phyloP scores from a whole-genome alignment of 2,797 vertebrate species.

The Discoglossus pictus region DNA sequence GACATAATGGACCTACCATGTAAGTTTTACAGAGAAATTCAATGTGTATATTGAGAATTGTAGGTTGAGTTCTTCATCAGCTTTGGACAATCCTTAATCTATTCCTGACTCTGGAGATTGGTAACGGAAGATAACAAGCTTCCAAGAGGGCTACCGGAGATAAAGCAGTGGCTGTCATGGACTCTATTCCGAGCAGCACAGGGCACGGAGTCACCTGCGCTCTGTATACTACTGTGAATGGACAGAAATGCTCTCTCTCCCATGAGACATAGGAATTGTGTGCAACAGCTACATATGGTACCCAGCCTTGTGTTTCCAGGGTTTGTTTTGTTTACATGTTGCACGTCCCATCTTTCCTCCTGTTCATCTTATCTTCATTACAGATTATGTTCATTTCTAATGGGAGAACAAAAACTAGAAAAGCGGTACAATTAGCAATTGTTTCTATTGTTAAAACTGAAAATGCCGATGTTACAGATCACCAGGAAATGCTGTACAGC shows the following conservation, averaged over 20 bases:
- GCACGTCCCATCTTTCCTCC: slow-evolving; percentile 53
- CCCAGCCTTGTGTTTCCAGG: slow-evolving; percentile 45
- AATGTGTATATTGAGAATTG: too few species aligned
- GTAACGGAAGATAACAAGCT: background rate
- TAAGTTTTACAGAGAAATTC: too few species aligned
- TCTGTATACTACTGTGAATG: slow-evolving; percentile 62
- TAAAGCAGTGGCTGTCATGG: background rate
- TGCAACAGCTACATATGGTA: slow-evolving; percentile 63
- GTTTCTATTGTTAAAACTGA: slow-evolving; percentile 57
- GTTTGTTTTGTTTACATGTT: slow-evolving; percentile 56
- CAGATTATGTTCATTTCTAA: slow-evolving; percentile 34
- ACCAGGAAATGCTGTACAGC: slow-evolving; percentile 62
- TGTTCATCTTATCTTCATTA: slow-evolving; percentile 3
- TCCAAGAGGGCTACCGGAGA: background rate
- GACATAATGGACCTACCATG: background rate
- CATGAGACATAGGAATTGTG: slow-evolving; percentile 59
- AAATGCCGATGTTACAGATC: slow-evolving; percentile 58
- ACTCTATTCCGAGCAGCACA: slow-evolving; percentile 9
- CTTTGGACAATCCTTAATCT: slow-evolving; percentile 39
- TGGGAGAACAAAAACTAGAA: slow-evolving; percentile 48
- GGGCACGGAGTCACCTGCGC: background rate
- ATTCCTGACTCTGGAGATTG: background rate
- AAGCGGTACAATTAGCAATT: slow-evolving; percentile 59
- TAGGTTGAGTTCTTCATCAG: slow-evolving; percentile 13
- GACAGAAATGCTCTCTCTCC: slow-evolving; percentile 51